Base-by-base conservation (phyloP, 2,888 invertebrate genomes). In the Ametastegia equiseti region DNA sequence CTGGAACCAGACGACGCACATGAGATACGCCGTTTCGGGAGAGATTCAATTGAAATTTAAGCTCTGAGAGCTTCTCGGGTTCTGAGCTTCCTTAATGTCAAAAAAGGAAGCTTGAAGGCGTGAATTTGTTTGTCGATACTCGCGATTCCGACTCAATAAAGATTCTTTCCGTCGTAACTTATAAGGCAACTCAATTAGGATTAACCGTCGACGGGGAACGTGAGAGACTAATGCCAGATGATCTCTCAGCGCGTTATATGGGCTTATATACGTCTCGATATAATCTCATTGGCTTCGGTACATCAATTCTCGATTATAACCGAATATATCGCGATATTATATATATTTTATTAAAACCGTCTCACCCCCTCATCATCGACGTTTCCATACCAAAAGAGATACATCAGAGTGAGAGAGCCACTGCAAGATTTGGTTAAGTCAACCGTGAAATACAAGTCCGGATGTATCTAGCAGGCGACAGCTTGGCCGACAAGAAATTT, bases 121-220 rank as follows among this genome's bases (percentile, higher is more conserved):
- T 75, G 50, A 54, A 54, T 75, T 54, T 75, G 54, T 54, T 73
- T 75, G n/a, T 36, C 50, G 30, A 75, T 50, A 54, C 36, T 75
- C n/a, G 75, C 36, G 50, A 75, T 75, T 75, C 33, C 27, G 75
- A 30, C 50, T 33, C 50, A 75, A 75, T 50, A 54, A 78, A 78
- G 39, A 78, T 60, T 78, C 45, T 60, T 60, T 45, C 27, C 39
- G 60, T 57, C 27, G 60, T 78, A 78, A 60, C 86, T 86, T 88
- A 88, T 87, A 88, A 89, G 87, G 86, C 88, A 87, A 88, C 88
- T 89, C 89, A 89, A 89, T 89, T 89, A 89, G 89, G 89, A 89
- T 89, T 89, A 89, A 88, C 86, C 86, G 84, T 84, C 84, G 78
- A 78, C 78, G 57, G 78, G 9, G 63, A 78, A 78, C 78, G 78